Base-by-base conservation (phyloP, 2,797 vertebrate genomes). In the Mustela erminea region DNA sequence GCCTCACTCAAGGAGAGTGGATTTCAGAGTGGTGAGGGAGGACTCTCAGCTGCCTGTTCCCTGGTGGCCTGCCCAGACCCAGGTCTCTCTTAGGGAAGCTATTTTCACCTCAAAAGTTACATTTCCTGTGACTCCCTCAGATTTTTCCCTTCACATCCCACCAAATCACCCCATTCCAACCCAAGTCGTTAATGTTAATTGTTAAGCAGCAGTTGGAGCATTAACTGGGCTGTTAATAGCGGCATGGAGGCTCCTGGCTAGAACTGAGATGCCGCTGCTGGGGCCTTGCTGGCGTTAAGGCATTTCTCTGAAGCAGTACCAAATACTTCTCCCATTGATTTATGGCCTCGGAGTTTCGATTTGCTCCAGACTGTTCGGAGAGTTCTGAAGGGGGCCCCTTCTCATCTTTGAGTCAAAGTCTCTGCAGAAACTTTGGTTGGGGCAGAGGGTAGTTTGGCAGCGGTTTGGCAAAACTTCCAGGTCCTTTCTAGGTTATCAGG, bases 301-400 rank as follows among this genome's bases (percentile, higher is more conserved):
- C 98, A 98, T 98, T 98, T 98, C 97, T 98, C 98, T 99, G 98
- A 98, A 99, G 98, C 97, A 98, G 96, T 96, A 98, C 98, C 98
- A 98, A 95, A 98, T 99, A 98, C 98, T 98, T 99, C 98, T 98
- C 98, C 98, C 98, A 96, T 98, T 99, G 99, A 99, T 99, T 99
- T 99, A 99, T 99, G 98, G 98, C 98, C 98, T 98, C 98, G 96
- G 97, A 98, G 97, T 98, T 98, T 98, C 80, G 83, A 80, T 98
- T 97, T 98, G 98, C 96, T 97, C 94, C 95, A 92, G 93, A 98
- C 25, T 90, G 29, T 95, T 97, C 97, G 97, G 97, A 98, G 98
- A 97, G 87, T 93, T 99, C 98, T 98, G 98, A 98, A 98, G 95
- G 93, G 62, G 95, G 93, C 90, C 97, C 95, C 97, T 97, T 98